These are phyloP conservation scores for Syrista parreyssii DNA, from an alignment of 2,888 invertebrate species.

Conservation along the genomic window DNA sequence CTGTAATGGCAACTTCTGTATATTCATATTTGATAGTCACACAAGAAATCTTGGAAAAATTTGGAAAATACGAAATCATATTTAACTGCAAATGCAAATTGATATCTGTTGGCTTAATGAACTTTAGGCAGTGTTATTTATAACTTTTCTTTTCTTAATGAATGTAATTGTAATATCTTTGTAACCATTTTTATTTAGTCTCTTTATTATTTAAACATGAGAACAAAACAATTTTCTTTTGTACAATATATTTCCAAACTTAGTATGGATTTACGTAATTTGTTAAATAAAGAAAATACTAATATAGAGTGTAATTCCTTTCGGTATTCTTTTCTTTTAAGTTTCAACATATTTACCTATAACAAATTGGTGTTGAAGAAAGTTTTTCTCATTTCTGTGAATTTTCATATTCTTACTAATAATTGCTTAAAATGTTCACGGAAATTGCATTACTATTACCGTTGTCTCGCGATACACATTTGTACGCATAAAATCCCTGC, in stretches of 20 bases:
- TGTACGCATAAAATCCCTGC: neutral
- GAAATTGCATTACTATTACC: neutral
- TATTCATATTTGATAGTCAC: neutral
- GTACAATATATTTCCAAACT: neutral
- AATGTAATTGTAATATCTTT: neutral
- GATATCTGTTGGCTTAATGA: neutral
- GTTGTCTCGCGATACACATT: neutral
- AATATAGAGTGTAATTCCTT: neutral
- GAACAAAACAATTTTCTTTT: neutral
- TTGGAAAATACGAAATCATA: neutral
- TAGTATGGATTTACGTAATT: neutral
- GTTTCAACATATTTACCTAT: neutral
- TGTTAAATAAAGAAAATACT: neutral
- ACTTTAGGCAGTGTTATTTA: neutral
- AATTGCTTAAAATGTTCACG: neutral
- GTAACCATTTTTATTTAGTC: neutral
- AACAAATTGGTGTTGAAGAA: neutral
- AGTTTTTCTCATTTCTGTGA: neutral
- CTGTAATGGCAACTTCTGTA: neutral
- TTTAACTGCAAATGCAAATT: neutral
- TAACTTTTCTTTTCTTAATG: neutral
- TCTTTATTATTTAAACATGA: neutral
- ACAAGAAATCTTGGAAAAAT: neutral
- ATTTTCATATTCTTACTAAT: neutral
- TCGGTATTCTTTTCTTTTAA: neutral